These are phyloP conservation scores for Theonella swinhoei DNA, from an alignment of 37 sponge, comb jelly and placozoan genomes.

Conservation along the genomic window DNA sequence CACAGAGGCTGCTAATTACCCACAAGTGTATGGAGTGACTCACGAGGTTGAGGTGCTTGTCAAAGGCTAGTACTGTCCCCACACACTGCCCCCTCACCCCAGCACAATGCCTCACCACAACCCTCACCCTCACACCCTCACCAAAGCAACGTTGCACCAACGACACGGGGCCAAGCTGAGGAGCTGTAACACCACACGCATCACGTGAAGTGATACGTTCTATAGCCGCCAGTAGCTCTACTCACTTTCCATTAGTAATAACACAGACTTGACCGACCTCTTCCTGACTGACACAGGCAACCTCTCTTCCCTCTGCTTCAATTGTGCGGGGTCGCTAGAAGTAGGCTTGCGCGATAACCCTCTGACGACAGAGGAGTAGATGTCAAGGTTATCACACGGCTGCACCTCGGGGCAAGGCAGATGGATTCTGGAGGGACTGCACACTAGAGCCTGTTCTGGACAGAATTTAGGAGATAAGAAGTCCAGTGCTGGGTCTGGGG, in stretches of 20 bases:
- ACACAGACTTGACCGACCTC: conserved; percentile 19
- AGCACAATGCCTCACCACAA: conserved; percentile 64
- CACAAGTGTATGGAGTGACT: too few relatives aligned
- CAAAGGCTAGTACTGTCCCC: conserved; percentile 54
- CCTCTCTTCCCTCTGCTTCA: not conserved
- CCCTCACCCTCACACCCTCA: conserved; percentile 19
- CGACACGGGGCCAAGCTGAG: conserved; percentile 26
- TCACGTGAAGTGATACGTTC: not conserved
- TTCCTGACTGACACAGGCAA: not conserved
- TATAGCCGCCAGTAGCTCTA: not conserved
- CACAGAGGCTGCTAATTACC: too few relatives aligned
- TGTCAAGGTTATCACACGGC: conserved; percentile 60
- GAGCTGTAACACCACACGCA: not conserved
- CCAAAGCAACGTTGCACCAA: conserved; percentile 37
- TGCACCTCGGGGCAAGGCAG: conserved; percentile 43
- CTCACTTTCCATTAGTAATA: conserved; percentile 55
- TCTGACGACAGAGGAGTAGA: conserved; percentile 20
- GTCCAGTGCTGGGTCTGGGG: conserved; percentile 40
- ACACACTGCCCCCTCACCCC: conserved; percentile 66
- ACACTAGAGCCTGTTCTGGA: conserved; percentile 31
- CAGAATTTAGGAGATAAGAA: conserved; percentile 52
- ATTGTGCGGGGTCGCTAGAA: not conserved
- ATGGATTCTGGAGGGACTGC: conserved; percentile 1
- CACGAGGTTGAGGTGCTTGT: conserved; percentile 75
- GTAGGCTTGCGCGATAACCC: not conserved